Conservation (phyloP, 2,888 invertebrate species). For the Nysson spinosus region DNA sequence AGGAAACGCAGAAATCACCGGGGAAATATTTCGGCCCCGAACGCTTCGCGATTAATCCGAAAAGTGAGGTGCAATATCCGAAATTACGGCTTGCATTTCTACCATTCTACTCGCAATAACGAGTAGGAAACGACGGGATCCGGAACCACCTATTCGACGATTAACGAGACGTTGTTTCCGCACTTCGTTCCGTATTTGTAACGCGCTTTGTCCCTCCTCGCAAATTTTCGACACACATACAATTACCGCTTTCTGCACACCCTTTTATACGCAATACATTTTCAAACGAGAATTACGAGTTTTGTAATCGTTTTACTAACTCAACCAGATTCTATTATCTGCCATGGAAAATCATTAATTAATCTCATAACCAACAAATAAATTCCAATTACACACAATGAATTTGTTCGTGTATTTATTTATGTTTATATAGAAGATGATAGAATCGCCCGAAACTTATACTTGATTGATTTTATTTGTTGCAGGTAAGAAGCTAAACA, state of each 20-base stretch:
- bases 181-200: constrained; percentile 15
- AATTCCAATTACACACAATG: no score
- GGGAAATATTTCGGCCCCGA: constrained; percentile 43
- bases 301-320: constrained; percentile 8
- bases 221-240: not conserved
- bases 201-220: not conserved
- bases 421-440: no score
- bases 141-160: constrained; percentile 34
- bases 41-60: constrained; percentile 47
- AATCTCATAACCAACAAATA: no score
- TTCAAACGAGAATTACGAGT: constrained; percentile 13
- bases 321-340: constrained; percentile 1
- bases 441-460: no score
- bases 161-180: constrained; percentile 45
- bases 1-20: constrained; percentile 24
- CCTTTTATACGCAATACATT: not conserved
- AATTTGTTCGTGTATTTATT: no score
- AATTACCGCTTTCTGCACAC: not conserved
- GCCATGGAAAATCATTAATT: constrained; percentile 2
- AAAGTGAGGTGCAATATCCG: constrained; percentile 51
- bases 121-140: constrained; percentile 35
- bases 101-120: constrained; percentile 37
- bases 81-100: constrained; percentile 47
- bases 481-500: constrained; percentile 21
- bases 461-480: not conserved